phyloP scores from a whole-genome alignment of 92 coral and sea anemone species.

The Porites cylindrica region DNA sequence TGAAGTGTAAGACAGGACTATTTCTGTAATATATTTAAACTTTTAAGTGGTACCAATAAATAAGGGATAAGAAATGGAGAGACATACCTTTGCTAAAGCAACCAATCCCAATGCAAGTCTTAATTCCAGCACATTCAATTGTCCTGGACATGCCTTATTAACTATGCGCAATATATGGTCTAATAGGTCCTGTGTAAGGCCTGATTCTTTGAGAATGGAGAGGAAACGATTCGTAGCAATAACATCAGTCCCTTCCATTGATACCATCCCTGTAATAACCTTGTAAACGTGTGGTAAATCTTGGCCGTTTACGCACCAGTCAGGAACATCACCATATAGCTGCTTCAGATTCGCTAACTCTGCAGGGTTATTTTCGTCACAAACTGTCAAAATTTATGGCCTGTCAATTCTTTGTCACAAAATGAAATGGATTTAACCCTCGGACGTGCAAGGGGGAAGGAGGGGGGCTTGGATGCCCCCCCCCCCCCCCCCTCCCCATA shows the following conservation, averaged over 20 bases:
- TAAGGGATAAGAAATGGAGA: too few relatives aligned
- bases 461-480: too few relatives aligned
- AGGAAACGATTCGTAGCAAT: slow-evolving; percentile 83
- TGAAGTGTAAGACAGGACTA: too few relatives aligned
- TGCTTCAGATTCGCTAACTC: slow-evolving; percentile 61
- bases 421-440: too few relatives aligned
- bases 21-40: too few relatives aligned
- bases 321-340: slow-evolving; percentile 88
- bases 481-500: too few relatives aligned
- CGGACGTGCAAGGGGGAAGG: too few relatives aligned
- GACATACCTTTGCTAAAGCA: slow-evolving; percentile 96
- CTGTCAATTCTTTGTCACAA: too few relatives aligned
- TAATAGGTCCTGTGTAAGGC: slow-evolving; percentile 88
- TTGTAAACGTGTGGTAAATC: slow-evolving; percentile 88
- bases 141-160: slow-evolving; percentile 89
- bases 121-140: slow-evolving; percentile 85
- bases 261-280: slow-evolving; percentile 77
- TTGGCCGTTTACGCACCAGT: slow-evolving; percentile 80
- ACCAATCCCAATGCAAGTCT: slow-evolving; percentile 89
- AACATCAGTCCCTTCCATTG: slow-evolving; percentile 61
- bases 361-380: too few relatives aligned
- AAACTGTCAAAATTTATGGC: too few relatives aligned
- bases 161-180: slow-evolving; percentile 87
- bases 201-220: slow-evolving; percentile 85
- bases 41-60: too few relatives aligned